Base-by-base conservation (phyloP, 2,113 vertebrate species). In the Pampusana beccarii region DNA sequence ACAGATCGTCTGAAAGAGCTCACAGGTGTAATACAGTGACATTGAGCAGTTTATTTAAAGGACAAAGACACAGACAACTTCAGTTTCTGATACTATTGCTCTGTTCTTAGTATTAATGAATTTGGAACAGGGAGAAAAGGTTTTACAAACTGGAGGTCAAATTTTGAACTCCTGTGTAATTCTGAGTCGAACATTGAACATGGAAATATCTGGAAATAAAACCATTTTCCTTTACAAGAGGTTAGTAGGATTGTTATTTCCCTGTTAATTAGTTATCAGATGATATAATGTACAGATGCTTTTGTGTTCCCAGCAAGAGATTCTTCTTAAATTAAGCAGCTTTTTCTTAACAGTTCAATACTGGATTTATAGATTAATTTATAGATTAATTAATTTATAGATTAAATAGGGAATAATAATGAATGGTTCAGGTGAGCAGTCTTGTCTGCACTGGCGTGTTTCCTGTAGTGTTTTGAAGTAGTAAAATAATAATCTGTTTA, bases 11-110 rank as follows among this genome's bases (percentile, higher is more conserved):
- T 85, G 77, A 58, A 92, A 80, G 72, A 88, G 62, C 79, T 87
- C n/a, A 74, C 10, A 56, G 42, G 65, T 24, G 18, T 87, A 95
- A 60, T 64, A 72, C 70, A 62, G 23, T 58, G 82, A 56, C 83
- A 86, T 75, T 29, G 51, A 86, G 81, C 91, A 90, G 94, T 80
- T 93, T 81, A 79, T 95, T 97, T 83, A 94, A 92, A 96, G 77
- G 88, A 72, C 80, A 85, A 80, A 79, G 75, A 65, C 53, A 87
- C 33, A 61, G 65, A 56, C 34, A 67, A 73, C 33, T 23, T 24
- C n/a, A 57, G 38, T 95, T 95, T 67, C 84, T 81, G 74, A 74
- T 90, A 53, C 78, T 66, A 69, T 80, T 36, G 26, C 38, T 71
- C 19, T n/a, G 38, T 23, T 70, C 57, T 78, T 66, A 42, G 25